Conservation (phyloP, 2,113 vertebrate species). For the Azemiops feae region DNA sequence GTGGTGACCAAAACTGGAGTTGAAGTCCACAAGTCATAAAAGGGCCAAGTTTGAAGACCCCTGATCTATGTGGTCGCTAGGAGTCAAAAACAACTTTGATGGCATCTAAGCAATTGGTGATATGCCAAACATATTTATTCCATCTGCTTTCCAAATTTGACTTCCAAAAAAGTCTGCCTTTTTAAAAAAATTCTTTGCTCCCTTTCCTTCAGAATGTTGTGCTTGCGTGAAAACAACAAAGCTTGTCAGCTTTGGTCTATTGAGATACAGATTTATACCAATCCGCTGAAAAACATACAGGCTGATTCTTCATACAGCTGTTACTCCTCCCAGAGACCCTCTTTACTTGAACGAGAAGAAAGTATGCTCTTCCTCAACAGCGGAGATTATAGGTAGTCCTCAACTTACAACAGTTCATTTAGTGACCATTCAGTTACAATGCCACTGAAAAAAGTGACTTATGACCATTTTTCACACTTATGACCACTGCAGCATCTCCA, state of each 20-base stretch:
- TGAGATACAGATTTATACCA: not conserved
- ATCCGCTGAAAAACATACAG: not conserved
- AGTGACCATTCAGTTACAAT: too few species aligned
- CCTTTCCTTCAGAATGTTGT: not conserved
- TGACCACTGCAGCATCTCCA: too few species aligned
- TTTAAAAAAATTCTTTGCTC: not conserved
- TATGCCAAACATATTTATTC: not conserved
- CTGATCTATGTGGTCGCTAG: too few species aligned
- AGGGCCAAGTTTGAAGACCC: too few species aligned
- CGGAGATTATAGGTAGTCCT: too few species aligned
- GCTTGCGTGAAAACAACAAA: not conserved
- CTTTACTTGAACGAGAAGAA: not conserved
- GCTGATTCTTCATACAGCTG: not conserved
- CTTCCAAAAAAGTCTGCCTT: not conserved
- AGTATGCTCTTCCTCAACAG: not conserved
- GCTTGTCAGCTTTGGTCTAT: not conserved
- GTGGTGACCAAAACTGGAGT: too few species aligned
- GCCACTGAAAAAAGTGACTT: too few species aligned
- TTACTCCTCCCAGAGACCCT: not conserved
- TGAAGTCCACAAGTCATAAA: too few species aligned
- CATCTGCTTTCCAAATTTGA: not conserved
- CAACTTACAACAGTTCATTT: too few species aligned
- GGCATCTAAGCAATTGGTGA: not conserved
- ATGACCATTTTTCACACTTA: too few species aligned
- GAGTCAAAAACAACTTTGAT: too few species aligned